Evolutionary conservation across 2,888 invertebrate species (phyloP), one percentile per base, ranked within the genome.

Genomic region (Caradrina clavipalpis): DNA sequence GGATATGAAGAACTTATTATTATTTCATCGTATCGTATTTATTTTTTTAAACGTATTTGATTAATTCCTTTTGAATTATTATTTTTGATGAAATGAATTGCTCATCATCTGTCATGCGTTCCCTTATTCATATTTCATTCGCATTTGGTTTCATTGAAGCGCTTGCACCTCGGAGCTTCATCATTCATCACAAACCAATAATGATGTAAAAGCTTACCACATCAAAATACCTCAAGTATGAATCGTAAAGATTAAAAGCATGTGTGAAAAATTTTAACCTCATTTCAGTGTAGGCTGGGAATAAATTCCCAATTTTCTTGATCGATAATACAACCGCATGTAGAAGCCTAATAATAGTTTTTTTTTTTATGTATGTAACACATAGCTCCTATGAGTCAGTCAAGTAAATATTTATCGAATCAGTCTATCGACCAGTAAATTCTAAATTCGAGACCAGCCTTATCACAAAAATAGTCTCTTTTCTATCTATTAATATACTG

Each of bases 261-360:
- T 73, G 73, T 80, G 76, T 80, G 69, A 82, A 82, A 79, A 83
- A 66, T 83, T 74, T 60, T 74, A 89, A 81, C 92, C 91, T 92
- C 88, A 90, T 87, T 87, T 92, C 87, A 90, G 35, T 31, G 69
- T 39, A 76, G 50, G 56, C 45, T 55, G 15, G 81, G 86, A 92
- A 35, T 42, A 76, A 31, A 53, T 42, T 47, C 1, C 17, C 11
- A 13, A 54, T 22, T 58, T 62, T n/a, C 21, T 54, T 22, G 10
- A 45, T 8, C 17, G 11, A 60, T 54, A 47, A 39, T 39, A 19
- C 8, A 11, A 39, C 19, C 10, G 1, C 22, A 8, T 35, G 4
- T 22, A 1, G 10, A 22, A 11, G 1, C 39, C n/a, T 47, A 11
- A 39, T 26, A 19, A 45, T 55, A 45, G 13, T 11, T 22, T 39